Evolutionary conservation across 2,113 vertebrate species (phyloP).

Genomic region (Thalassoma bifasciatum): DNA sequence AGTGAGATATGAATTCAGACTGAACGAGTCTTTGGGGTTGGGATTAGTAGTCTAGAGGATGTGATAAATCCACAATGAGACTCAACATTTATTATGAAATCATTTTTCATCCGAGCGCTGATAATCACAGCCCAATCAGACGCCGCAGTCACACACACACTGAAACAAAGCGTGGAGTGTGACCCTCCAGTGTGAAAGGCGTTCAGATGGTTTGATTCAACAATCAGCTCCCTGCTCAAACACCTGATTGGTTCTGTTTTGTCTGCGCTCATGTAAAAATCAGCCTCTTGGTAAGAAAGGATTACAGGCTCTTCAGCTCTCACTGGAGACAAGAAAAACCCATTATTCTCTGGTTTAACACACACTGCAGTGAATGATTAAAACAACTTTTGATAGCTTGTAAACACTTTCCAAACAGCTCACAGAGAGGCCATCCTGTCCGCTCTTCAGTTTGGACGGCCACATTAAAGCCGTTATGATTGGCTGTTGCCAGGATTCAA

Average conservation of each 20-base stretch:
- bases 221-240: constrained; percentile 47
- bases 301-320: constrained; percentile 41
- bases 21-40: background rate
- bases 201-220: constrained; percentile 57
- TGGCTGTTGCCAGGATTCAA: constrained; percentile 79
- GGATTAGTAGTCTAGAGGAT: background rate
- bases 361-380: constrained; percentile 37
- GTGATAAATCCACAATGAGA: constrained; percentile 36
- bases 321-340: constrained; percentile 28
- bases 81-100: constrained; percentile 51
- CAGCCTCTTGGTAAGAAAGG: constrained; percentile 3
- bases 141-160: constrained; percentile 26
- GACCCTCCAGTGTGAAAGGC: constrained; percentile 54
- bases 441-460: constrained; percentile 46
- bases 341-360: constrained; percentile 49
- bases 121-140: constrained; percentile 64
- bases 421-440: constrained; percentile 37
- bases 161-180: constrained; percentile 47
- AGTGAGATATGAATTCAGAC: constrained; percentile 15
- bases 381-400: constrained; percentile 57
- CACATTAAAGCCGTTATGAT: constrained; percentile 53
- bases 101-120: constrained; percentile 28
- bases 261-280: constrained; percentile 39
- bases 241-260: constrained; percentile 64
- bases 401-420: constrained; percentile 66